Percentiles rank a stretch among this genome's conserved stretches.
phyloP scores from a whole-genome alignment of 1,140 invertebrate genomes.

The Bombus confusus region DNA sequence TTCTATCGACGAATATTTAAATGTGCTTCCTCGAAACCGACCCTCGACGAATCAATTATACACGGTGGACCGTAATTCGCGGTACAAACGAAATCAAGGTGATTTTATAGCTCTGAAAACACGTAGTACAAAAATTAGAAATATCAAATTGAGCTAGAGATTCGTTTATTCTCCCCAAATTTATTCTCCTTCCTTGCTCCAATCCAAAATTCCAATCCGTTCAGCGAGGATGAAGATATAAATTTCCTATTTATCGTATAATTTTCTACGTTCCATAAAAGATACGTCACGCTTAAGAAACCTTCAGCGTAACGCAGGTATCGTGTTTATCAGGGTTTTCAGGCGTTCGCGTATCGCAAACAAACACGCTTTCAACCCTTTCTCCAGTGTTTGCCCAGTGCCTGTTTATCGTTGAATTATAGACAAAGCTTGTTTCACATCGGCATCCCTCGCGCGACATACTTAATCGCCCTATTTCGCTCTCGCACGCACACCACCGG shows the following conservation, averaged over 20 bases:
- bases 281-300: background rate
- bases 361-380: constrained; percentile 26
- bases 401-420: constrained; percentile 53
- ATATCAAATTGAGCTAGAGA: too few species aligned
- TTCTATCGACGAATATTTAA: constrained; percentile 17
- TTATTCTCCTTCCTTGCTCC: too few species aligned
- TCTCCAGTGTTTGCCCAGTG: background rate
- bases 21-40: background rate
- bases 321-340: constrained; percentile 12
- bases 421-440: constrained; percentile 42
- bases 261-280: background rate
- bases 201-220: too few species aligned
- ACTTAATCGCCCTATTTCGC: constrained; percentile 60
- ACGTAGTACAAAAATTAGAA: too few species aligned
- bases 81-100: background rate
- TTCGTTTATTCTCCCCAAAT: too few species aligned
- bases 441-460: constrained; percentile 34
- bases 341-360: constrained; percentile 26
- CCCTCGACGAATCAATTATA: background rate
- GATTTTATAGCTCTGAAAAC: too few species aligned
- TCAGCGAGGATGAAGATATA: too few species aligned
- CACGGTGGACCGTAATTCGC: background rate
- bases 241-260: background rate
- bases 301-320: background rate
- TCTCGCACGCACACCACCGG: background rate